Percentiles rank a stretch among this genome's conserved stretches.
phyloP scores from a whole-genome alignment of 2,113 vertebrate species.

The Dendropsophus ebraccatus region DNA sequence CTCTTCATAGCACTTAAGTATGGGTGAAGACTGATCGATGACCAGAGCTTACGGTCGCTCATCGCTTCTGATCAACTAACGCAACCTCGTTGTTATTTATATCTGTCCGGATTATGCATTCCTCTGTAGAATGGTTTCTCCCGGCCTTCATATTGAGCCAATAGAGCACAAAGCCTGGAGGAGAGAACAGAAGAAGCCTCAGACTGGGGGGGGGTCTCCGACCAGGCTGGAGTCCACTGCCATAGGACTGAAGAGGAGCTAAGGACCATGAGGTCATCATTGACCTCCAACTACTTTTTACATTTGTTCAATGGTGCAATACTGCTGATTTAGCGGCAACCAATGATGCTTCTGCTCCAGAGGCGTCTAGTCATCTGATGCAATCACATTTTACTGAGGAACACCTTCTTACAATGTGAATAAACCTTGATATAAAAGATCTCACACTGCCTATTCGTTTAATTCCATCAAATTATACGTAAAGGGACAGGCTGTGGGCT shows the following conservation, averaged over 20 bases:
- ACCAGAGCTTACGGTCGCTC: not conserved
- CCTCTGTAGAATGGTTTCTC: not conserved
- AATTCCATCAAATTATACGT: too few relatives aligned
- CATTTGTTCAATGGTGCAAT: not conserved
- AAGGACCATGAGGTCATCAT: not conserved
- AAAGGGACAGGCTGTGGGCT: too few relatives aligned
- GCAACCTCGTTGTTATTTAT: not conserved
- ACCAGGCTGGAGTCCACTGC: not conserved
- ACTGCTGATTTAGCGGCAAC: not conserved
- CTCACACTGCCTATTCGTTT: too few relatives aligned
- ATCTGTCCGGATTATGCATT: not conserved
- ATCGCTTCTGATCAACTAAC: not conserved
- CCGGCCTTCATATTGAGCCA: not conserved
- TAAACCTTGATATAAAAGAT: not conserved
- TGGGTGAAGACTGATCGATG: not conserved
- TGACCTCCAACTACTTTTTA: not conserved
- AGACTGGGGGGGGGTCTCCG: not conserved
- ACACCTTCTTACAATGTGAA: conserved; percentile 24
- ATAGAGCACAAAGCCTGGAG: not conserved
- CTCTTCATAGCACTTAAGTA: not conserved
- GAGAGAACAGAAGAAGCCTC: not conserved
- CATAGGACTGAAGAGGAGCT: not conserved
- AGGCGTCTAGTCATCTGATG: not conserved
- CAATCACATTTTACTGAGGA: not conserved
- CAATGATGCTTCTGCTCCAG: not conserved